Conservation (phyloP, 1,140 invertebrate genomes). For the Meloidogyne floridensis region DNA sequence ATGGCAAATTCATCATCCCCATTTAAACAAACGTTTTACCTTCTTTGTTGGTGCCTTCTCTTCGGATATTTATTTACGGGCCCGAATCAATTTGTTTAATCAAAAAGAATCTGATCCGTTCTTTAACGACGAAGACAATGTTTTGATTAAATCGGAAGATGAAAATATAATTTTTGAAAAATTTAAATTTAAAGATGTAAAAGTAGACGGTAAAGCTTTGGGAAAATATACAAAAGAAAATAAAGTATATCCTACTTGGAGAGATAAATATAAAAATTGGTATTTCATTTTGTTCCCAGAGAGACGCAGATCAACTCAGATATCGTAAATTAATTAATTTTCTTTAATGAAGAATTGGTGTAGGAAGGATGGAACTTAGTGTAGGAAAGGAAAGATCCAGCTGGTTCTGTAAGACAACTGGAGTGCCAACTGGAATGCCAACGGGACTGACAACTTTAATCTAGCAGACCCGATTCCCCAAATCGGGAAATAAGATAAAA, state of each 20-base stretch:
- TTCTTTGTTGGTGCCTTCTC: not conserved
- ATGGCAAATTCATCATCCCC: not conserved
- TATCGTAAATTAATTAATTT: not conserved
- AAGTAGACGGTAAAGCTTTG: not conserved
- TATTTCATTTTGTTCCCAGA: too few species aligned
- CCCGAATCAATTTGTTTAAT: not conserved
- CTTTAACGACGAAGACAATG: not conserved
- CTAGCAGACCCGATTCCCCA: too few species aligned
- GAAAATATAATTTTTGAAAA: not conserved
- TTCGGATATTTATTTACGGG: not conserved
- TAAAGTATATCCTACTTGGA: constrained; percentile 2
- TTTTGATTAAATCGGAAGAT: not conserved
- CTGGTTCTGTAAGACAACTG: too few species aligned
- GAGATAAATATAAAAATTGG: not conserved
- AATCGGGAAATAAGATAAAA: too few species aligned
- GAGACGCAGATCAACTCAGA: not conserved
- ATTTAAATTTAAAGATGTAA: constrained; percentile 7
- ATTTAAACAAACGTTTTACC: not conserved
- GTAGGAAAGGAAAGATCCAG: too few species aligned
- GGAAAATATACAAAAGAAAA: not conserved
- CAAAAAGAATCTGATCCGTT: not conserved
- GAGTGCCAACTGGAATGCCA: too few species aligned
- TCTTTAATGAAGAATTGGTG: too few species aligned
- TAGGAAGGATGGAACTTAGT: too few species aligned
- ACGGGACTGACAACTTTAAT: too few species aligned